Evolutionary conservation across 2,888 invertebrate species (phyloP).

Genomic region (Melieria picta): DNA sequence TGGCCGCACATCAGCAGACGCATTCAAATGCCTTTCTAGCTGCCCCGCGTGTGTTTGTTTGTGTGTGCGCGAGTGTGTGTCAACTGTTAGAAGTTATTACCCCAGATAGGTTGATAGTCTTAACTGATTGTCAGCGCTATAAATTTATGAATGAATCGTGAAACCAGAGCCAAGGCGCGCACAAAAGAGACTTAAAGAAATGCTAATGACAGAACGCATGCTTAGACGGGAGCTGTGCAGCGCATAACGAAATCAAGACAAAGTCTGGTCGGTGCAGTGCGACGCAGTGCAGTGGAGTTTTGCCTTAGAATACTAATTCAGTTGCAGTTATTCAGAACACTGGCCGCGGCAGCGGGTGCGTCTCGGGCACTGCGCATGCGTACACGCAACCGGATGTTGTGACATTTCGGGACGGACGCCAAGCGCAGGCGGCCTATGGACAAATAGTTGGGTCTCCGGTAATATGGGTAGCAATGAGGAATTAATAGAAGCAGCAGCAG

Average conservation of each 20-base stretch:
- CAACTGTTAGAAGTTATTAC: conserved; percentile 35
- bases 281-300: conserved; percentile 1
- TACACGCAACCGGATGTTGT: conserved; percentile 32
- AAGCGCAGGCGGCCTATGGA: conserved; percentile 9
- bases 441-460: conserved; percentile 1
- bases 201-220: conserved; percentile 28
- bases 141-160: conserved; percentile 36
- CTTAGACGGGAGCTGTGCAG: not conserved
- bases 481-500: not conserved
- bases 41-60: not conserved
- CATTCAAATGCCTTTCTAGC: too few relatives aligned
- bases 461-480: not conserved
- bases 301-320: conserved; percentile 35
- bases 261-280: not conserved
- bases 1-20: not conserved
- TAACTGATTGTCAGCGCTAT: conserved; percentile 33
- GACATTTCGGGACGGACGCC: conserved; percentile 27
- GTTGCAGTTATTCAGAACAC: conserved; percentile 32
- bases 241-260: conserved; percentile 28
- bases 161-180: not conserved
- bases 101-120: conserved; percentile 31
- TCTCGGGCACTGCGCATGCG: too few relatives aligned
- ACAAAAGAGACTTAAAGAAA: conserved; percentile 9
- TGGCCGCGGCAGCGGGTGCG: not conserved
- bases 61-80: conserved; percentile 16